phyloP scores from a whole-genome alignment of 1,140 invertebrate genomes.

The Aphidius ervi region DNA sequence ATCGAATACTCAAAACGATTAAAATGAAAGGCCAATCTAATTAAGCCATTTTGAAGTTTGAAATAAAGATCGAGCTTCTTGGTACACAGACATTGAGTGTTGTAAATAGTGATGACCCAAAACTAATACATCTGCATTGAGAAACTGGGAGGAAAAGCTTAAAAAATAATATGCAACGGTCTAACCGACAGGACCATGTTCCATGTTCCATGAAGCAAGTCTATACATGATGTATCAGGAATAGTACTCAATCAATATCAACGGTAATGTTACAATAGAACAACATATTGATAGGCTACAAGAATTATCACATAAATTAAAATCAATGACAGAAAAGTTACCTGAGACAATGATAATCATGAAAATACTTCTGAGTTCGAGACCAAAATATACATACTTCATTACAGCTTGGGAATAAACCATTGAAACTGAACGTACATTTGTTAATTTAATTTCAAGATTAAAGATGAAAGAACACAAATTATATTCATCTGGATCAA shows the following conservation, averaged over 20 bases:
- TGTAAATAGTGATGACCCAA: constrained; percentile 9
- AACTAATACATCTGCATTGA: neutral
- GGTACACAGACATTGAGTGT: constrained; percentile 14
- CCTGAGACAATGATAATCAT: constrained; percentile 33
- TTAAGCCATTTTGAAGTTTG: constrained; percentile 30
- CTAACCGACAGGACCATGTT: constrained; percentile 30
- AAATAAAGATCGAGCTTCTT: constrained; percentile 20
- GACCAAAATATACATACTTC: constrained; percentile 34
- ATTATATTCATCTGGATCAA: neutral
- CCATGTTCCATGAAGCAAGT: constrained; percentile 29
- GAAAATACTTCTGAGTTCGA: constrained; percentile 37
- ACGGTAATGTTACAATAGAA: constrained; percentile 23
- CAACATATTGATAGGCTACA: constrained; percentile 32
- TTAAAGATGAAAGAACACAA: constrained; percentile 27
- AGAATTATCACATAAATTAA: constrained; percentile 31
- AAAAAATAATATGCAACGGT: constrained; percentile 30
- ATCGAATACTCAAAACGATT: too few species aligned
- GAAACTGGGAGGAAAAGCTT: constrained; percentile 24
- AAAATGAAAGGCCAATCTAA: constrained; percentile 20
- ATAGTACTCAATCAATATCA: too few species aligned
- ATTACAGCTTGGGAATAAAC: constrained; percentile 42
- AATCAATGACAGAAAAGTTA: constrained; percentile 30
- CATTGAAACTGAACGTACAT: constrained; percentile 16
- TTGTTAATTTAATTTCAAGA: constrained; percentile 25
- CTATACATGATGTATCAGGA: constrained; percentile 14